Evolutionary conservation across 2,888 invertebrate genomes (phyloP).

Genomic region (Drosophila limbata): DNA sequence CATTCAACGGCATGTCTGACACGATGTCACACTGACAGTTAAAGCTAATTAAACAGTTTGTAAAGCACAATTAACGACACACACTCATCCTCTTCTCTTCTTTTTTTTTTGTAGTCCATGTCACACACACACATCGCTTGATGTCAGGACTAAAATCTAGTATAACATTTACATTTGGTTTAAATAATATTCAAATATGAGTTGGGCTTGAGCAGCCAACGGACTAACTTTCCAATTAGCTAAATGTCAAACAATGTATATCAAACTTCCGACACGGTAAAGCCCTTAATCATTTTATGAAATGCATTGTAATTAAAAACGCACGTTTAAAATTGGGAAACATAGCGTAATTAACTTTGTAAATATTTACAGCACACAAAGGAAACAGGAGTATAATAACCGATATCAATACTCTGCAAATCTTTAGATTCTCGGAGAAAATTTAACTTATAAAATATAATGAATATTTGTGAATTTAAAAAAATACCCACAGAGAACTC

Average conservation of each 20-base stretch:
- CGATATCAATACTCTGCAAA: background rate
- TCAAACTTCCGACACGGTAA: constrained; percentile 6
- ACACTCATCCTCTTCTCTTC: background rate
- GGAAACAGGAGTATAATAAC: background rate
- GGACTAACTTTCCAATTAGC: constrained; percentile 7
- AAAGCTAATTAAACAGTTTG: constrained; percentile 71
- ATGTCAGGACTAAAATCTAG: constrained; percentile 10
- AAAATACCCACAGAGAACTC: no score
- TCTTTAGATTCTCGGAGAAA: background rate
- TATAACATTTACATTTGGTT: constrained; percentile 3
- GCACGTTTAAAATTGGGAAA: background rate
- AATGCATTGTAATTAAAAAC: background rate
- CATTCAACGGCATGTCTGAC: constrained; percentile 52
- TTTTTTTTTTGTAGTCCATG: background rate
- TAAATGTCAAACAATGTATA: constrained; percentile 24
- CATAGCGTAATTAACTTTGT: background rate
- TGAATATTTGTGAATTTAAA: no score
- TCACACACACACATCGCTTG: background rate
- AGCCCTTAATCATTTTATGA: constrained; percentile 1
- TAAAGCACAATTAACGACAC: constrained; percentile 63
- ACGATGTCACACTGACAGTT: constrained; percentile 46
- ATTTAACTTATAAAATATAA: no score
- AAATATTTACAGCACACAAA: background rate
- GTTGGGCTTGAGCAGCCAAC: background rate
- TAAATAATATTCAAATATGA: background rate